Evolutionary conservation across 1,140 invertebrate species (phyloP), one percentile per base, ranked within the genome.

Genomic region (Mycetomoellerius zeteki): DNA sequence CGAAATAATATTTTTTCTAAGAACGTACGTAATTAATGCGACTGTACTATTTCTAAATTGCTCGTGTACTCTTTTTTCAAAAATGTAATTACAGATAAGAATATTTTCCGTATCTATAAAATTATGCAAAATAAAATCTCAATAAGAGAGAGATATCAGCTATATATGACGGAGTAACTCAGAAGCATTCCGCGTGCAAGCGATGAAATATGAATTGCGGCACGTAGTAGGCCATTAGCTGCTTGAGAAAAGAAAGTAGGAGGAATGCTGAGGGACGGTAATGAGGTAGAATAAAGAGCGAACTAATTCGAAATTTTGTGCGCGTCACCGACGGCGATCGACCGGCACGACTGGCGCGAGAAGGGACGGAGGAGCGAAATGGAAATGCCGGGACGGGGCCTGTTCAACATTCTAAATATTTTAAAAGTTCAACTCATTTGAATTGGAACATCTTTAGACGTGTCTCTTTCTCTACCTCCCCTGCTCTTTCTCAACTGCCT

Each of bases 341-440:
- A 82, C 33, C 64, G 78, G 58, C 54, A 67, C 71, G 81, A 33
- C 19, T 47, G 81, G 69, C 30, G 33, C 12, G 58, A 65, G 33
- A 54, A 37, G 16, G 14, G 21, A 71, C 54, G 73, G 14, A 64
- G 12, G 12, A 52, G 56, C 56, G 56, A 89, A 85, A 87, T 60
- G 75, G 71, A 87, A 60, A 60, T 85, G 65, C 12, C 62, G 71
- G 37, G 52, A 54, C 54, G 54, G 33, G 58, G 33, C 62, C 67
- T 76, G 69, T 69, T 82, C 89, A 73, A 90, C 80, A 88, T 91
- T 92, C 86, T 91, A 91, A 92, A 93, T 92, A 92, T 93, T 89
- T 93, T 90, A 92, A 91, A 93, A 93, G 89, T 92, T 92, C 86
- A 84, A 67, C 89, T 93, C 91, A 93, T 93, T 92, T 92, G 92